Percentiles rank a stretch among this genome's conserved stretches.
phyloP scores from a whole-genome alignment of 1,140 invertebrate genomes.

The Cepaea nemoralis region DNA sequence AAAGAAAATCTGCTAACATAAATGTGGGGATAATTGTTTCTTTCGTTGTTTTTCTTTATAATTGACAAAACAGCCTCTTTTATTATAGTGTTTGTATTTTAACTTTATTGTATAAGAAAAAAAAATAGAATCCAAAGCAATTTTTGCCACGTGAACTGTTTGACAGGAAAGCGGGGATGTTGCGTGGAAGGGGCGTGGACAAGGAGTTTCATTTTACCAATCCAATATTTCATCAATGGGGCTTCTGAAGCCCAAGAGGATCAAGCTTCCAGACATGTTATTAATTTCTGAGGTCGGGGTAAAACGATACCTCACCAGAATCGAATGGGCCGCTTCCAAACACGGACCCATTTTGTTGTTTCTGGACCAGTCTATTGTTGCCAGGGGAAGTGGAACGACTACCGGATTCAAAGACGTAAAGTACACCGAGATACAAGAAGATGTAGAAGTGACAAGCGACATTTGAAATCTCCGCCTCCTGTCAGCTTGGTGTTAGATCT shows the following conservation, averaged over 20 bases:
- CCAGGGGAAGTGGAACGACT: background rate
- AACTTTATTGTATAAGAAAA: no score
- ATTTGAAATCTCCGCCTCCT: slow-evolving; percentile 17
- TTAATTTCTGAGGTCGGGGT: slow-evolving; percentile 27
- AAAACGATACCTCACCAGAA: slow-evolving; percentile 5
- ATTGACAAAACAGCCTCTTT: no score
- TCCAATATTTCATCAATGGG: slow-evolving; percentile 29
- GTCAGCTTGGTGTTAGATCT: background rate
- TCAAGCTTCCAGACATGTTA: slow-evolving; percentile 21
- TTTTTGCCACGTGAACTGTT: background rate
- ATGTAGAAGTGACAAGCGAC: slow-evolving; percentile 12
- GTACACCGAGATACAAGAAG: background rate
- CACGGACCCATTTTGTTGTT: background rate
- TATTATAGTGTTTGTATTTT: no score
- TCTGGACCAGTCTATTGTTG: background rate
- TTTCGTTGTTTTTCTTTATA: no score
- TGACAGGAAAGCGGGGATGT: slow-evolving; percentile 9
- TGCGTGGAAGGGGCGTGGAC: slow-evolving; percentile 18
- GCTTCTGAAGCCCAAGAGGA: slow-evolving; percentile 4
- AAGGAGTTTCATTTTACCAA: slow-evolving; percentile 24
- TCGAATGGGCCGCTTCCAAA: slow-evolving; percentile 1
- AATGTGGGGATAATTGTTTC: no score
- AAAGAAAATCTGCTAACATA: no score
- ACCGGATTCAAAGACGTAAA: background rate
- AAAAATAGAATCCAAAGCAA: background rate